Evolutionary conservation across 2,113 vertebrate species (phyloP).

Genomic region (Leucopternis melanops): DNA sequence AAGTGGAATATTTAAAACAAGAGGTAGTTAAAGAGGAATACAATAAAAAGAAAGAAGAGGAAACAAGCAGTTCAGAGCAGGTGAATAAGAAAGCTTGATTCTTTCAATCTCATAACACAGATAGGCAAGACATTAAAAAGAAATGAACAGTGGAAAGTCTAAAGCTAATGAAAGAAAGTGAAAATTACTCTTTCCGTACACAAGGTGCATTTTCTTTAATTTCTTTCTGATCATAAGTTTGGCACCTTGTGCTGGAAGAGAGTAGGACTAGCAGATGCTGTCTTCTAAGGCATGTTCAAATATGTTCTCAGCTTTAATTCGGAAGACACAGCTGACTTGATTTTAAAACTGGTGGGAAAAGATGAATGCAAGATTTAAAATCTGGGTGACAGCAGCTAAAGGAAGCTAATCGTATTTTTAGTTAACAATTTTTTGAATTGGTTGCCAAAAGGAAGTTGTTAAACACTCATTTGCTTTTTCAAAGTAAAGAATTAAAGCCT

Average conservation of each 20-base stretch:
- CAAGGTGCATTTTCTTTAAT: not conserved
- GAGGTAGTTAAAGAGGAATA: not conserved
- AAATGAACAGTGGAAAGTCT: not conserved
- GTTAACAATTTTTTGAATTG: not conserved
- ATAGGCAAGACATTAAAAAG: not conserved
- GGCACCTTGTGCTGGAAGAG: not conserved
- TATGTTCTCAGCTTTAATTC: not conserved
- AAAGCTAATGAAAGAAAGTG: not conserved
- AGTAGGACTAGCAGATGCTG: not conserved
- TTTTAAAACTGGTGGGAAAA: not conserved
- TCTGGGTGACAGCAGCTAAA: not conserved
- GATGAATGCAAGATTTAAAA: not conserved
- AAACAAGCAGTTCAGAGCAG: not conserved
- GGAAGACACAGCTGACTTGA: not conserved
- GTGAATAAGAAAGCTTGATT: not conserved
- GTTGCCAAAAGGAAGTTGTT: not conserved
- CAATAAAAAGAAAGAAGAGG: not conserved
- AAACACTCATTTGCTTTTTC: not conserved
- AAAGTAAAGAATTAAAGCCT: not conserved
- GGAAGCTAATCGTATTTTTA: not conserved
- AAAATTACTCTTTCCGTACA: not conserved
- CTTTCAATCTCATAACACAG: not conserved
- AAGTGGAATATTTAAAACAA: not conserved
- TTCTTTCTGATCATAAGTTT: not conserved
- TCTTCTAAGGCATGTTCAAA: not conserved